Evolutionary conservation across 2,888 invertebrate species (phyloP).

Genomic region (Lepetodrilus schrolli): DNA sequence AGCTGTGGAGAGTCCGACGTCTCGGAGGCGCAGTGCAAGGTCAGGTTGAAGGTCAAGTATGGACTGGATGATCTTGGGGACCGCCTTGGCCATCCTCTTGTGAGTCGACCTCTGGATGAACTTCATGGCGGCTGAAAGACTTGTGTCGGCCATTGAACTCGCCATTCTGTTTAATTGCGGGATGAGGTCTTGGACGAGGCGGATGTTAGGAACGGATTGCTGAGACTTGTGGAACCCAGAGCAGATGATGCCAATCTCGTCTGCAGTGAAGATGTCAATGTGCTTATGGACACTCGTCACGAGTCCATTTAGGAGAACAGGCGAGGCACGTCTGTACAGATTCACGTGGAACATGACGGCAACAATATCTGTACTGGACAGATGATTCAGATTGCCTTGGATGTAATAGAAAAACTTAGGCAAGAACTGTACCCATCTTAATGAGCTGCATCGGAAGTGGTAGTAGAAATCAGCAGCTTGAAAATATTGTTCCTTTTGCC

Average conservation of each 20-base stretch:
- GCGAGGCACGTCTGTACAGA: background rate
- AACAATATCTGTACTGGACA: background rate
- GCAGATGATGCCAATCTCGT: constrained; percentile 7
- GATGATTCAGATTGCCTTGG: background rate
- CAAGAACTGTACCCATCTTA: background rate
- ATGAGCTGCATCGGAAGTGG: background rate
- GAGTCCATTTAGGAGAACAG: background rate
- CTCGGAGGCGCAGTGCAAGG: background rate
- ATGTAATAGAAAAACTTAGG: background rate
- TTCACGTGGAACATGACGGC: constrained; percentile 1
- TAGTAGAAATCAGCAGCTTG: constrained; percentile 17
- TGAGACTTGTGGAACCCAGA: background rate
- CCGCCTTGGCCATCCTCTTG: background rate
- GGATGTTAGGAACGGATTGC: background rate
- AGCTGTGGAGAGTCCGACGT: background rate
- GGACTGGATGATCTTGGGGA: background rate
- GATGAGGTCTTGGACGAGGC: background rate
- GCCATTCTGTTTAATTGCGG: background rate
- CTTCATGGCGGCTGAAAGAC: constrained; percentile 18
- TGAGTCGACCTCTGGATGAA: constrained; percentile 7
- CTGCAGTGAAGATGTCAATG: background rate
- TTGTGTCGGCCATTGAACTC: background rate
- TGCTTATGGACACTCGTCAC: background rate
- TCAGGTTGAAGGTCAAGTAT: background rate
- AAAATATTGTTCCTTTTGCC: background rate